Base-by-base conservation (phyloP, 2,113 vertebrate genomes). In the Siphamia tubifer region DNA sequence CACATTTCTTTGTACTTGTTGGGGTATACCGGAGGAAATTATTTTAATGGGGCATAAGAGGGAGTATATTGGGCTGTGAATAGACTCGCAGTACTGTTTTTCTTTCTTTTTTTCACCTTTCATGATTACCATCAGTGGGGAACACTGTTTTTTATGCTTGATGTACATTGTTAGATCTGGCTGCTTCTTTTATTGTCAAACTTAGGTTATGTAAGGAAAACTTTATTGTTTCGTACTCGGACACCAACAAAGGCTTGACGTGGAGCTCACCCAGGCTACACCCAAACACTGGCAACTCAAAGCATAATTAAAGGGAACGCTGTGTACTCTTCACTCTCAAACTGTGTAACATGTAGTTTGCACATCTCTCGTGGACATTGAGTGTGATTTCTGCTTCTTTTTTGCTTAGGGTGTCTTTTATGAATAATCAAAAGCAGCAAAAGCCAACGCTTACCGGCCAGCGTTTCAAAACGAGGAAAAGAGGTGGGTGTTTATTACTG, bases 341-440 rank as follows among this genome's bases (percentile, higher is more conserved):
- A 6, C 25, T n/a, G n/a, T n/a, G n/a, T 3, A 16, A 11, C 1
- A 0, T 16, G 19, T 30, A 8, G 39, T 48, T 16, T 15, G 42
- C 7, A 1, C 2, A 27, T 1, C 32, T 17, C n/a, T 1, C 15
- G 3, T 25, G 10, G 69, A 43, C n/a, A 13, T 20, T 23, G 42
- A 62, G 31, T 2, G 1, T 58, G 12, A 32, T n/a, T 21, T 16
- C 25, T 0, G 2, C 28, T 19, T 10, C 4, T 51, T 67, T 12
- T 85, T n/a, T n/a, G n/a, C n/a, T n/a, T n/a, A 98, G 95, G 90
- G 96, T 96, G 94, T 98, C 96, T 99, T 99, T 99, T 99, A 99
- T 99, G 98, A 99, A 96, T 99, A 98, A 99, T 99, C 96, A 97
- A 96, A 99, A 98, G 98, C 98, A 97, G 94, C 98, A 97, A 93